Percentiles rank a stretch among this genome's conserved stretches.
These are phyloP conservation scores for Loripinus fragilis DNA, from an alignment of 2,888 invertebrate species.

Conservation along the genomic window DNA sequence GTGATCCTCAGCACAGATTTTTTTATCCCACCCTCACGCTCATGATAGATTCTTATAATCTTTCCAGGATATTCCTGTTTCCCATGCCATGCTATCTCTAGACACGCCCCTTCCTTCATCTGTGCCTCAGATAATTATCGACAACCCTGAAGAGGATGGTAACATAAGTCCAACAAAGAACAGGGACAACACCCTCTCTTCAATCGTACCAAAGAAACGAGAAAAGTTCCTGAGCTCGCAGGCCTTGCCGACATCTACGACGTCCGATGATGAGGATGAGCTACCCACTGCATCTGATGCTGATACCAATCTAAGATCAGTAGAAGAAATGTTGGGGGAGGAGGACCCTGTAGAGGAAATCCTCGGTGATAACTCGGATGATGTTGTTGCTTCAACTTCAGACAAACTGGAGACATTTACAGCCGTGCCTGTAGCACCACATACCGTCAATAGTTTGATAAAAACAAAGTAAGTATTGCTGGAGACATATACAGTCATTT, in stretches of 20 bases:
- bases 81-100: constrained; percentile 68
- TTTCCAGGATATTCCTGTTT: constrained; percentile 62
- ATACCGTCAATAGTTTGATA: background rate
- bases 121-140: constrained; percentile 40
- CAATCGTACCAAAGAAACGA: constrained; percentile 57
- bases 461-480: background rate
- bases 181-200: constrained; percentile 36
- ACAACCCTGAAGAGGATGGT: constrained; percentile 40
- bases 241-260: constrained; percentile 64
- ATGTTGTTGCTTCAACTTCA: background rate
- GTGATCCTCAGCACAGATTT: too few species aligned
- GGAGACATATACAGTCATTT: too few species aligned
- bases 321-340: background rate
- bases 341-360: background rate
- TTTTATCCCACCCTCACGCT: too few species aligned
- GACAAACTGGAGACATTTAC: too few species aligned
- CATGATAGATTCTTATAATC: too few species aligned
- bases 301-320: background rate
- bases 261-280: constrained; percentile 66
- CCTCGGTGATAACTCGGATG: background rate
- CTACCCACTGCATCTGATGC: background rate
- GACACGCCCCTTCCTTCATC: constrained; percentile 72
- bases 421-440: background rate
- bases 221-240: constrained; percentile 19
- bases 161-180: constrained; percentile 19